Base-by-base conservation (phyloP, 2,113 vertebrate genomes). In the Rhinolophus ferrumequinum region DNA sequence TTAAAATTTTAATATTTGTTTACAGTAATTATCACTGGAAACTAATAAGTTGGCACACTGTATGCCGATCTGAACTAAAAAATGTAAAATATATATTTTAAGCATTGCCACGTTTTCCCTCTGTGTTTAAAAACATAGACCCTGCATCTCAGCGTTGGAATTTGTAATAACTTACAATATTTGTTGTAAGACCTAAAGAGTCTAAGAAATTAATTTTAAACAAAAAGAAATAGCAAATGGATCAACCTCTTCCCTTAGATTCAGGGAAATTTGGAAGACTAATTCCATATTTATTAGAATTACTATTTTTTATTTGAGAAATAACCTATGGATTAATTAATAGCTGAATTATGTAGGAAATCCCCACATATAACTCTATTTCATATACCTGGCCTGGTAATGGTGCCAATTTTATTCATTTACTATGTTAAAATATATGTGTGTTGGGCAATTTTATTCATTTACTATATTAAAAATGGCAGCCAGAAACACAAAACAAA, bases 161-260 rank as follows among this genome's bases (percentile, higher is more conserved):
- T 90, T 22, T 81, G 54, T 64, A 81, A 41, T 85, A 80, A 72
- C 13, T 79, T 67, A 38, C 77, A 69, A 38, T 86, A 79, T 91
- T 92, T 89, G 69, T 75, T 72, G 41, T 70, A 92, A 81, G 28
- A 66, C 8, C 15, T 84, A 86, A 66, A 77, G 16, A 62, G 1
- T 9, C 19, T 58, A 66, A 86, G 38, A 92, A 88, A 73, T 50
- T 67, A 67, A 95, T 90, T 90, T 94, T 73, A 84, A 70, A 70
- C 41, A 89, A 81, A 95, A 44, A 14, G 19, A 92, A 89, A 73
- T 93, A 35, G 8, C 4, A 16, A 67, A 72, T 70, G 38, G 26
- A 44, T 19, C 4, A 69, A 41, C 30, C 8, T 14, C 28, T 76
- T 84, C n/a, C 33, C 22, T 67, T 60, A 84, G 58, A 67, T 8